Conservation (phyloP, 2,888 invertebrate genomes). For the Apamea epomidion region DNA sequence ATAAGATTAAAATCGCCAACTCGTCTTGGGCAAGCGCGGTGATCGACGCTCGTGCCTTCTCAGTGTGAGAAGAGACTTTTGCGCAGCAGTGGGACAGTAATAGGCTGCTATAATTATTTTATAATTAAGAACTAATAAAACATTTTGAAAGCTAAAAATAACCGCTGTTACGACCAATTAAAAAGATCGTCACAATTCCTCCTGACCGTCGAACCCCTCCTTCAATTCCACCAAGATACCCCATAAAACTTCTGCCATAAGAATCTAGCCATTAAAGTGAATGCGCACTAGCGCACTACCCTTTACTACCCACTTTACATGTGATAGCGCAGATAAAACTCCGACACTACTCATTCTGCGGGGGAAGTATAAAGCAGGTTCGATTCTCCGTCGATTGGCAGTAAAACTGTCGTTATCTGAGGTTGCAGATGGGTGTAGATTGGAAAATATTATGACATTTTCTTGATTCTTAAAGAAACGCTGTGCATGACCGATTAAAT, state of each 20-base stretch:
- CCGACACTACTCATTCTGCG: conserved; percentile 18
- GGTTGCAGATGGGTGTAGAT: background rate
- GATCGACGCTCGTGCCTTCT: no score
- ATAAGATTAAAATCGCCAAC: no score
- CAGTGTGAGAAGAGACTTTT: no score
- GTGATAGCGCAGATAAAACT: conserved; percentile 61
- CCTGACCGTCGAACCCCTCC: background rate
- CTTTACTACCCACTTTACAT: conserved; percentile 63
- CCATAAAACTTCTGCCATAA: conserved; percentile 49
- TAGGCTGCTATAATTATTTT: no score
- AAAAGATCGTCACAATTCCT: background rate
- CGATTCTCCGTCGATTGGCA: conserved; percentile 29
- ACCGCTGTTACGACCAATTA: background rate
- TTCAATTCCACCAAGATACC: conserved; percentile 10
- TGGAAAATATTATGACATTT: background rate
- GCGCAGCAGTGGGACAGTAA: no score
- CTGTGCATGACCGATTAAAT: background rate
- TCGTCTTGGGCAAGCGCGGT: no score
- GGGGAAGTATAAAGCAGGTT: conserved; percentile 34
- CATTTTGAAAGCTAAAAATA: no score
- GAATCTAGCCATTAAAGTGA: conserved; percentile 47
- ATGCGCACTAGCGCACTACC: conserved; percentile 43
- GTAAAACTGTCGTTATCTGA: conserved; percentile 20
- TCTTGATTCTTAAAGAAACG: background rate
- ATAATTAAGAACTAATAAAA: background rate